Conservation (phyloP, 2,888 invertebrate genomes). For the Cecidostiba fungosa region DNA sequence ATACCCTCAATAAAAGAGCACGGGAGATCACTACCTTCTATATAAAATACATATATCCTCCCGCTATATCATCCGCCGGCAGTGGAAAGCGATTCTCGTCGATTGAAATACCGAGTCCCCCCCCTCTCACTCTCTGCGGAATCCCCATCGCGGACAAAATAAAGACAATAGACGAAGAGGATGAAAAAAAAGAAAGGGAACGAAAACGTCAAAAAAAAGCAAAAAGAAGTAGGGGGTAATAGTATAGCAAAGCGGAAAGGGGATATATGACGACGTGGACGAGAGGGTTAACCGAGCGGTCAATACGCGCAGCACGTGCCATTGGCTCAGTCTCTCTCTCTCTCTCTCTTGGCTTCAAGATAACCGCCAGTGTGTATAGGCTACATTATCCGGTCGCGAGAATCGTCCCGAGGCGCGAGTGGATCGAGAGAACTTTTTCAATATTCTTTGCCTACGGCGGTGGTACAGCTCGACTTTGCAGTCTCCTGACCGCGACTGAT, state of each 20-base stretch:
- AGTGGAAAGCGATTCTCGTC: constrained; percentile 15
- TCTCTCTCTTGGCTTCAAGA: constrained; percentile 24
- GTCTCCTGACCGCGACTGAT: not conserved
- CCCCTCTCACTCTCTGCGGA: constrained; percentile 23
- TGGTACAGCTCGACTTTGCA: not conserved
- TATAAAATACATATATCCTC: constrained; percentile 58
- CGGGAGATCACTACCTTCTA: constrained; percentile 41
- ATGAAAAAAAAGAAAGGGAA: not conserved
- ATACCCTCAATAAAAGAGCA: constrained; percentile 45
- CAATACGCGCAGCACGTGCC: constrained; percentile 61
- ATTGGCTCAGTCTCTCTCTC: constrained; percentile 16
- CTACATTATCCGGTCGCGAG: constrained; percentile 12
- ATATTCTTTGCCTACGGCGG: constrained; percentile 34
- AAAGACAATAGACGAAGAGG: constrained; percentile 28
- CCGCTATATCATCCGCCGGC: not conserved
- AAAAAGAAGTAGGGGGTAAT: not conserved
- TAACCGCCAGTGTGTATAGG: constrained; percentile 47
- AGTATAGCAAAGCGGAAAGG: not conserved
- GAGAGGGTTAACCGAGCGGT: constrained; percentile 57
- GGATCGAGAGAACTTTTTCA: constrained; percentile 58
- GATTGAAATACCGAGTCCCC: constrained; percentile 55
- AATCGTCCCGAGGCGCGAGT: constrained; percentile 34
- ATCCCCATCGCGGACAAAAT: constrained; percentile 19
- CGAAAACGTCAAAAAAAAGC: not conserved
- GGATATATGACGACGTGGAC: constrained; percentile 27